Base-by-base conservation (phyloP, 2,888 invertebrate species). In the Heterodera filipjevi region DNA sequence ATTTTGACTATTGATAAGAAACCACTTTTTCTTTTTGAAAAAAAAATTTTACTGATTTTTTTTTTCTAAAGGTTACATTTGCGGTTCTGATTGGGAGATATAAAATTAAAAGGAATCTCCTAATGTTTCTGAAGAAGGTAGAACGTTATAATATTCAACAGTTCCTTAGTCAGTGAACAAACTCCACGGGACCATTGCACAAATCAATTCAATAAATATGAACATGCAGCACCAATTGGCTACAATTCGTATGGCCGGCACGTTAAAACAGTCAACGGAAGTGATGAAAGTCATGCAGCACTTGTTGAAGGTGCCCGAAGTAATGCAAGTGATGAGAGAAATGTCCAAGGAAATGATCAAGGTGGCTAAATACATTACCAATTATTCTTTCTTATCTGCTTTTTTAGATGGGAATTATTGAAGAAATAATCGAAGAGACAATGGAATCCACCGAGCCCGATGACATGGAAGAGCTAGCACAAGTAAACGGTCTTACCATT, bases 161-260 rank as follows among this genome's bases (percentile, higher is more conserved):
- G n/a, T 53, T 6, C 33, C 59, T 27, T 16, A 77, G 77, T 71
- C 77, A 0, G 92, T 95, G 49, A 93, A 92, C 88, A 95, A 96
- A 90, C 94, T 99, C 84, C 94, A 97, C 90, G 94, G 95, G 0
- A 95, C 96, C 16, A 98, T 98, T 91, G 97, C 99, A 12, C 97
- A 99, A 88, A 92, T 99, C 32, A 98, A 96, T 90, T 98, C 97
- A 0, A 94, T 99, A 19, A 94, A 95, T 85, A 92, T 97, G 91
- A 95, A 95, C 91, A 98, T 99, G 97, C 96, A 97, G 90, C 96
- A 97, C 90, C 98, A 99, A 90, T 91, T 97, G 86, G 96, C 96
- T n/a, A 95, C 95, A 16, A 91, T 98, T 82, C 92, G 87, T 70
- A 87, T 89, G 89, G 89, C 89, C 5, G 89, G 89, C 35, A 90